These are phyloP conservation scores for Rhaphigaster nebulosa DNA, from an alignment of 2,888 invertebrate genomes.

Conservation along the genomic window DNA sequence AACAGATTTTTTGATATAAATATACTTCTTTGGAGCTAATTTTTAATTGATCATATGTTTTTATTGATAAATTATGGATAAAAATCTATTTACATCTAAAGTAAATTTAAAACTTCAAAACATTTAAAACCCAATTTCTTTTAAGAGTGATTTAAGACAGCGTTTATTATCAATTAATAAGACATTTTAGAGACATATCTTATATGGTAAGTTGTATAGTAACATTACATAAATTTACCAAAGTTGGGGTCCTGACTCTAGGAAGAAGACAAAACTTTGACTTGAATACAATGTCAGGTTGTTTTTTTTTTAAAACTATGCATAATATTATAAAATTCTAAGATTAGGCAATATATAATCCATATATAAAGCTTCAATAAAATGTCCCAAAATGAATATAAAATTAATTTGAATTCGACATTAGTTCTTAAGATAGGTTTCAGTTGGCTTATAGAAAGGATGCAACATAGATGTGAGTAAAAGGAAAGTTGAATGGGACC, in stretches of 20 bases:
- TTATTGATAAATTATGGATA: not conserved
- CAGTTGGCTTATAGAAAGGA: not conserved
- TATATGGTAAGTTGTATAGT: not conserved
- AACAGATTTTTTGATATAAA: not conserved
- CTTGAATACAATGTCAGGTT: not conserved
- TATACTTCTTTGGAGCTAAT: not conserved
- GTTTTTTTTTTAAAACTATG: not conserved
- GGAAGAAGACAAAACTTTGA: not conserved
- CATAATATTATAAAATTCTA: not conserved
- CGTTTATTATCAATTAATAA: not conserved
- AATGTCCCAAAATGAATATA: not conserved
- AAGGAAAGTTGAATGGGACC: slow-evolving; percentile 48
- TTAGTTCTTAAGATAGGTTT: not conserved
- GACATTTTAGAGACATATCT: not conserved
- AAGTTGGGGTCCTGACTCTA: not conserved
- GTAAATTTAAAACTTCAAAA: not conserved
- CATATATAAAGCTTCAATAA: not conserved
- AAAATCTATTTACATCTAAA: not conserved
- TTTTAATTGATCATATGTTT: not conserved
- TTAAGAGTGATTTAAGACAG: not conserved
- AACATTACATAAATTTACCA: not conserved
- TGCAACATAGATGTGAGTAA: slow-evolving; percentile 47
- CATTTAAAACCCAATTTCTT: not conserved
- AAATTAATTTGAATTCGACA: not conserved
- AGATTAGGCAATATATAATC: not conserved